phyloP scores from a whole-genome alignment of 1,140 invertebrate genomes.

The Oncopeltus fasciatus region DNA sequence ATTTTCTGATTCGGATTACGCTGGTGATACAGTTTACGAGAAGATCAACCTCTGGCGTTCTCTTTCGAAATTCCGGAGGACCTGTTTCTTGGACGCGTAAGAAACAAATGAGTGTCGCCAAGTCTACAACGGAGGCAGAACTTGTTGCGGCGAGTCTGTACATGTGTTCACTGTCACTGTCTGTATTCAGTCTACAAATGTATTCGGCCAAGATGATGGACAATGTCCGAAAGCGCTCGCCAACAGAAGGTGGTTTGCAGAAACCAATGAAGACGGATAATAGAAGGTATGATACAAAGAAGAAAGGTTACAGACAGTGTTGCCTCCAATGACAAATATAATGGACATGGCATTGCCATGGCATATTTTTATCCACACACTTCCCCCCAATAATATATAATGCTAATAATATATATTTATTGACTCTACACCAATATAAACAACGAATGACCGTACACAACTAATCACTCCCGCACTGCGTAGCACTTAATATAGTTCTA shows the following conservation, averaged over 20 bases:
- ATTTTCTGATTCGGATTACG: background rate
- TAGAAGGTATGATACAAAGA: too few species aligned
- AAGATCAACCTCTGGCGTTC: too few species aligned
- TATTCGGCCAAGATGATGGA: too few species aligned
- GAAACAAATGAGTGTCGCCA: background rate
- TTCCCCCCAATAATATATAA: background rate
- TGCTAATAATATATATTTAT: background rate
- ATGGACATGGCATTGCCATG: background rate
- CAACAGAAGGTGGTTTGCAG: too few species aligned
- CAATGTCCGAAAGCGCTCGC: too few species aligned
- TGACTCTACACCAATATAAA: background rate
- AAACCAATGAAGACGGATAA: too few species aligned
- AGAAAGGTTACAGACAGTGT: too few species aligned
- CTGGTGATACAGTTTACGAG: background rate
- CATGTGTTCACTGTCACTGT: too few species aligned
- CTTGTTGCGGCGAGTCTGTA: background rate
- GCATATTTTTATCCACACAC: too few species aligned
- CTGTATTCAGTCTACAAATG: too few species aligned
- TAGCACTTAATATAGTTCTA: background rate
- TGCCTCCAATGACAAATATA: background rate
- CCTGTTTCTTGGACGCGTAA: background rate
- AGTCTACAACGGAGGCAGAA: background rate
- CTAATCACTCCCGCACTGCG: background rate
- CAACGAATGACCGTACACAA: too few species aligned
- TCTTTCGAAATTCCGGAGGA: background rate